Evolutionary conservation across 1,140 invertebrate species (phyloP).

Genomic region (Tribolium castaneum): DNA sequence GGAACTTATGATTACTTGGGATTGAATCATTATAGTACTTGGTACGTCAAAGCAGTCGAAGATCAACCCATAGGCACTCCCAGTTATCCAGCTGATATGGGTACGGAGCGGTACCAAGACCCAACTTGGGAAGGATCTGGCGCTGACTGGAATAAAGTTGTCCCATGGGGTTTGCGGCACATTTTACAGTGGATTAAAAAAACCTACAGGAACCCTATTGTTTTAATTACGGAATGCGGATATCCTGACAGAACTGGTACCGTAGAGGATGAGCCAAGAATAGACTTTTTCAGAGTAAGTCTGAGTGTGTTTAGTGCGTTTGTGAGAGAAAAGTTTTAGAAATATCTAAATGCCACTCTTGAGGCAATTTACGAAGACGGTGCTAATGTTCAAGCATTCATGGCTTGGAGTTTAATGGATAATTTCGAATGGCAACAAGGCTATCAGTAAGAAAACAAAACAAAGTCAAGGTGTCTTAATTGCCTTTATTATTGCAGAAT

Average conservation of each 20-base stretch:
- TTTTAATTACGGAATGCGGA: slow-evolving; percentile 84
- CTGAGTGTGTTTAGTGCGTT: background rate
- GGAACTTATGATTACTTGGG: slow-evolving; percentile 59
- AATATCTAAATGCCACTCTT: slow-evolving; percentile 74
- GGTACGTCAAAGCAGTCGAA: slow-evolving; percentile 15
- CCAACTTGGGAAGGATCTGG: background rate
- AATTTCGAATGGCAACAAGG: slow-evolving; percentile 81
- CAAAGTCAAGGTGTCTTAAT: background rate
- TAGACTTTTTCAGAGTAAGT: slow-evolving; percentile 66
- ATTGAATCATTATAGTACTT: slow-evolving; percentile 55
- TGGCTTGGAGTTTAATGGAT: slow-evolving; percentile 81
- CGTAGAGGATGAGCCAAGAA: slow-evolving; percentile 66
- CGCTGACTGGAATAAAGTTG: slow-evolving; percentile 57
- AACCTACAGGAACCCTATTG: slow-evolving; percentile 73
- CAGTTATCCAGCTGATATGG: slow-evolving; percentile 27
- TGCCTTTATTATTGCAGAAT: slow-evolving; percentile 63
- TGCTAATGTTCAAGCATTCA: slow-evolving; percentile 74
- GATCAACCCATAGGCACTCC: background rate
- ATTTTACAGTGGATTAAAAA: slow-evolving; percentile 76
- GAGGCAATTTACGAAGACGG: slow-evolving; percentile 74
- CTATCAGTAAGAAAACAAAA: slow-evolving; percentile 66
- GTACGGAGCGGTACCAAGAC: background rate
- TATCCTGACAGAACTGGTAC: slow-evolving; percentile 65
- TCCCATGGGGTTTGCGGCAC: slow-evolving; percentile 76
- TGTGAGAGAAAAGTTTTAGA: slow-evolving; percentile 31